Evolutionary conservation across 2,797 vertebrate genomes (phyloP).

Genomic region (Mus caroli): DNA sequence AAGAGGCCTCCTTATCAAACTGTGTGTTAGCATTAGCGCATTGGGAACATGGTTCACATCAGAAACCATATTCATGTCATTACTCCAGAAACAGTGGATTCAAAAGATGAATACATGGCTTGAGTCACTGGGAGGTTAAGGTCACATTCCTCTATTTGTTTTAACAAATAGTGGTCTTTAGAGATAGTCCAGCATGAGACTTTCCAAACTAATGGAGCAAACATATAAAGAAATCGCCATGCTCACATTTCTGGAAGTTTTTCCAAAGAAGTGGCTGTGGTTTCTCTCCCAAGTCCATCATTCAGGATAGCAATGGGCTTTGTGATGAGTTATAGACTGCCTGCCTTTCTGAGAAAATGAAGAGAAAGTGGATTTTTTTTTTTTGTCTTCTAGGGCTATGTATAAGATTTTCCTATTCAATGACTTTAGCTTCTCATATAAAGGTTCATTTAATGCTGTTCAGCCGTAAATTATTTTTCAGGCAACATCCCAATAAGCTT

Average conservation of each 20-base stretch:
- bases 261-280: conserved; percentile 69
- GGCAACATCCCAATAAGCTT: conserved; percentile 31
- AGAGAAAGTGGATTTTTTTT: conserved; percentile 35
- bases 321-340: conserved; percentile 71
- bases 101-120: neutral
- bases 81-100: neutral
- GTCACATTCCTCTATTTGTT: conserved; percentile 32
- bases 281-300: conserved; percentile 60
- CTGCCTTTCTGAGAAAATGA: conserved; percentile 68
- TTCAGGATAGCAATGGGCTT: conserved; percentile 66
- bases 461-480: conserved; percentile 54
- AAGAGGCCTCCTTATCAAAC: conserved; percentile 30
- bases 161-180: conserved; percentile 48
- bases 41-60: conserved; percentile 30
- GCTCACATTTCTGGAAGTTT: conserved; percentile 65
- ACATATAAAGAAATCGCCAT: conserved; percentile 35
- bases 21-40: neutral
- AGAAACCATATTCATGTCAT: neutral
- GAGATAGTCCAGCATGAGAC: conserved; percentile 71
- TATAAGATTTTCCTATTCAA: conserved; percentile 68
- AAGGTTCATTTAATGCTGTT: neutral
- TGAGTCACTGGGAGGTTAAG: conserved; percentile 50
- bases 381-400: conserved; percentile 23
- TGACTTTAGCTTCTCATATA: conserved; percentile 20
- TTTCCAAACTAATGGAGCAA: conserved; percentile 71